These are phyloP conservation scores for Cydia fagiglandana DNA, from an alignment of 1,140 invertebrate species.

Conservation along the genomic window DNA sequence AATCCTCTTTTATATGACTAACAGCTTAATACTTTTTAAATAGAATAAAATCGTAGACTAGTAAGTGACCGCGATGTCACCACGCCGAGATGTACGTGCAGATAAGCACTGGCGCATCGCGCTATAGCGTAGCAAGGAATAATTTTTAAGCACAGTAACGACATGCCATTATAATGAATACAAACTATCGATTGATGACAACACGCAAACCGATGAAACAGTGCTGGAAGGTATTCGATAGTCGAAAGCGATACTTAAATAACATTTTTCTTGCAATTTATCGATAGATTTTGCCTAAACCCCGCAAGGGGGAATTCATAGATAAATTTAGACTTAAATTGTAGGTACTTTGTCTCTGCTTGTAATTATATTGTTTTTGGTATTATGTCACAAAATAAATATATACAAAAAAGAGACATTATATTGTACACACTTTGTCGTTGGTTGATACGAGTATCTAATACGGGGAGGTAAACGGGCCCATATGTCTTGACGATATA, in stretches of 20 bases:
- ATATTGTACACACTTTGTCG: too few relatives aligned
- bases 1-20: background rate
- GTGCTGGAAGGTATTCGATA: background rate
- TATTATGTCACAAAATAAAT: too few relatives aligned
- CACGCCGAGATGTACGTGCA: slow-evolving; percentile 28
- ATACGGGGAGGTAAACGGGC: too few relatives aligned
- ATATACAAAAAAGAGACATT: too few relatives aligned
- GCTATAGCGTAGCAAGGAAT: slow-evolving; percentile 37
- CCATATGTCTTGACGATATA: background rate
- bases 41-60: background rate
- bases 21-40: background rate
- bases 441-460: too few relatives aligned
- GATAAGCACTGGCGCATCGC: slow-evolving; percentile 37
- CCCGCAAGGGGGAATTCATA: too few relatives aligned
- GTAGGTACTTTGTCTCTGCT: too few relatives aligned
- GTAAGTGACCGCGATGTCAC: slow-evolving; percentile 8
- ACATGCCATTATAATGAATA: slow-evolving; percentile 62
- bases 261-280: background rate
- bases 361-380: too few relatives aligned
- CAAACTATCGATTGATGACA: slow-evolving; percentile 53
- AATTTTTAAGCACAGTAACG: slow-evolving; percentile 48
- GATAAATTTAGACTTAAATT: too few relatives aligned
- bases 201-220: slow-evolving; percentile 47
- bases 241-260: background rate
- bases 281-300: background rate